These are phyloP conservation scores for Artemia franciscana DNA, from an alignment of 1,140 invertebrate genomes.

Conservation along the genomic window DNA sequence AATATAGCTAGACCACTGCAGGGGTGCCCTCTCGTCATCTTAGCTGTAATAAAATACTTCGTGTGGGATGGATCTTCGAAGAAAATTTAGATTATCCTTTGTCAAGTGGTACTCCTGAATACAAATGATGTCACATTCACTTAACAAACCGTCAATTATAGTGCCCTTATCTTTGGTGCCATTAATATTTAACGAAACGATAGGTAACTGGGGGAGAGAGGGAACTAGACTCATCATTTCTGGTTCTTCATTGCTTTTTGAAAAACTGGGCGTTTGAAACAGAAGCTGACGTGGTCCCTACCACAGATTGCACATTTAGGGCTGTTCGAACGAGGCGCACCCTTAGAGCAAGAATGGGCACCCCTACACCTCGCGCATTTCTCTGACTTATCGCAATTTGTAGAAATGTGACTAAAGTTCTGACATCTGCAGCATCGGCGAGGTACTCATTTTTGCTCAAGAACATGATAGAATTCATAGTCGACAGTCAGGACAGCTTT, in stretches of 20 bases:
- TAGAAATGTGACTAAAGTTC: background rate
- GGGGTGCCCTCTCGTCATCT: background rate
- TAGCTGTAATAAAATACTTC: background rate
- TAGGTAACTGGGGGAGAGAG: background rate
- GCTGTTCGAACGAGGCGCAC: background rate
- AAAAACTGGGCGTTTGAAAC: background rate
- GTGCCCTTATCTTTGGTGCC: background rate
- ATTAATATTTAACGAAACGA: background rate
- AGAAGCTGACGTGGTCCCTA: background rate
- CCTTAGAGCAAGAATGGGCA: background rate
- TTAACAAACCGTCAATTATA: background rate
- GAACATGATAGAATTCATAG: background rate
- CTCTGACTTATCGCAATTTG: background rate
- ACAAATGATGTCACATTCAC: background rate
- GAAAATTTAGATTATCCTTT: background rate
- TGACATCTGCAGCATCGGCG: background rate
- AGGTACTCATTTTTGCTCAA: background rate
- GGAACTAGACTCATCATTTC: background rate
- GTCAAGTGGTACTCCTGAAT: background rate
- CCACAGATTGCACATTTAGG: background rate
- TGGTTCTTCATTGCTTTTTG: background rate
- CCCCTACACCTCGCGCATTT: background rate
- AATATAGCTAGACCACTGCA: background rate
- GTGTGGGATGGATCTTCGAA: background rate
- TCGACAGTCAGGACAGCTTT: background rate